Evolutionary conservation across 35 echinoderm and acorn worm genomes (phyloP).

Genomic region (Amphiura filiformis): DNA sequence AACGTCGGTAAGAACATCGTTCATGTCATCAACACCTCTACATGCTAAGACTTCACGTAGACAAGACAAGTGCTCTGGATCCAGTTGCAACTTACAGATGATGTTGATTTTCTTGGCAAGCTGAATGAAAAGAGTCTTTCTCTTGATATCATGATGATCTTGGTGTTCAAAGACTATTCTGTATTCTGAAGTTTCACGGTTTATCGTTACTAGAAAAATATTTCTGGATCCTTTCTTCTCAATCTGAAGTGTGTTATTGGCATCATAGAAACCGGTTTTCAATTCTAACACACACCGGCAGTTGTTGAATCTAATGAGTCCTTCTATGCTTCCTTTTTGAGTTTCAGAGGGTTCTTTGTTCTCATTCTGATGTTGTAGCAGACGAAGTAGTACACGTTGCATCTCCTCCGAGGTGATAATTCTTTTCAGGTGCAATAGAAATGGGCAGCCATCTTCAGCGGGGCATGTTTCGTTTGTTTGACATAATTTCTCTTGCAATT

Average conservation of each 20-base stretch:
- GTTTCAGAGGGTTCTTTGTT: background rate
- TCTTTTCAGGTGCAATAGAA: background rate
- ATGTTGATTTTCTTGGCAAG: background rate
- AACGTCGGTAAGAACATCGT: background rate
- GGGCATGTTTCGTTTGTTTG: constrained; percentile 18
- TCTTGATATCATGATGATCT: background rate
- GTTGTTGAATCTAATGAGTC: background rate
- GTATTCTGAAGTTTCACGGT: background rate
- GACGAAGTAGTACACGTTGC: constrained; percentile 3
- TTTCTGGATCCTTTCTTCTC: background rate
- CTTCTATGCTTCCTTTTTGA: background rate
- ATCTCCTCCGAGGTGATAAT: constrained; percentile 28
- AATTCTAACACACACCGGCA: background rate
- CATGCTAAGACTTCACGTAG: background rate
- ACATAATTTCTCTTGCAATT: background rate
- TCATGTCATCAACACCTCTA: constrained; percentile 18
- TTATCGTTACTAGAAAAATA: background rate
- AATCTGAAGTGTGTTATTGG: background rate
- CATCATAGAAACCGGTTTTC: constrained; percentile 14
- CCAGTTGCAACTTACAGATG: background rate
- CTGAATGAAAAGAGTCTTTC: background rate
- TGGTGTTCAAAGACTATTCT: constrained; percentile 14
- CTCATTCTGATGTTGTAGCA: background rate
- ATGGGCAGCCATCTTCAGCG: background rate
- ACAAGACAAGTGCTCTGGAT: background rate